Base-by-base conservation (phyloP, 2,113 vertebrate genomes). In the Laticauda laticaudata region DNA sequence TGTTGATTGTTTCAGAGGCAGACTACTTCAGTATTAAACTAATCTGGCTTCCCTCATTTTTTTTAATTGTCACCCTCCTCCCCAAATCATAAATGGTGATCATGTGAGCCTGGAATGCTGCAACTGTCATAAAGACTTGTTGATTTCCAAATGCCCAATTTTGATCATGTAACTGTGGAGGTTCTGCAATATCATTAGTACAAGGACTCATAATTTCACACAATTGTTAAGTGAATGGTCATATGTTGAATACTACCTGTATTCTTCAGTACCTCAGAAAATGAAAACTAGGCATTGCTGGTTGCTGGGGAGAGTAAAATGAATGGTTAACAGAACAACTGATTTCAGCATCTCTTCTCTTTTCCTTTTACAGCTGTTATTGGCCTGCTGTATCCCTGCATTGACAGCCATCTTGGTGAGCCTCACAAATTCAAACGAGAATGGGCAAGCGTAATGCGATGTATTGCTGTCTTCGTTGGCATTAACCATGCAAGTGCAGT, bases 401-500 rank as follows among this genome's bases (percentile, higher is more conserved):
- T 98, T 12, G 98, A 98, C 97, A 98, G 98, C 61, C 98, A 96
- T 93, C 97, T 98, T 10, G 98, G 98, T n/a, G 98, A 98, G 39
- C 98, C 98, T 0, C 98, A 98, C 97, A 98, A 98, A 39, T 98
- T 98, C 94, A 98, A 98, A 97, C 93, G 98, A 59, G 98, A 98
- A 61, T 98, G 98, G 98, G 98, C 98, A 95, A 98, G 98, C 1
- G 98, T 98, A 11, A 98, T 98, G 98, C 97, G 98, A 81, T 98
- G 98, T 3, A 98, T 98, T 29, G 98, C 98, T 0, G 98, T 98
- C 0, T 98, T 98, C 0, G 98, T 98, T 3, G 98, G 98, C 94
- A 98, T 98, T 94, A 98, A 98, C 95, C 98, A 98, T 0, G 98
- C 98, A 59, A 98, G 98, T 8, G 98, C 98, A 93, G 98, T 98